Evolutionary conservation across 2,113 vertebrate species (phyloP).

Genomic region (Planiliza haematocheilus): DNA sequence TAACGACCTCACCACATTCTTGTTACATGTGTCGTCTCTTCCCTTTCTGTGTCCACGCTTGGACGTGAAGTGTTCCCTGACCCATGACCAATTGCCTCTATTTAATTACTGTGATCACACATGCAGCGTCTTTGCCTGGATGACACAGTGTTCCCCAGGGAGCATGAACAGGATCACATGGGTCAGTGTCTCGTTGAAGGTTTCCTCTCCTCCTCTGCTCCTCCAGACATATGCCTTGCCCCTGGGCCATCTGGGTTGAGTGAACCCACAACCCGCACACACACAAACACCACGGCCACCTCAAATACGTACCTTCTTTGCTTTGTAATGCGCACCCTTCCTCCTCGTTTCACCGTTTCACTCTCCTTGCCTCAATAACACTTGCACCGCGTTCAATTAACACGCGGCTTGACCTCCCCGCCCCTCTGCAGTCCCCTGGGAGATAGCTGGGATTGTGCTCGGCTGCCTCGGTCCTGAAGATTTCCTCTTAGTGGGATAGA

Average conservation of each 20-base stretch:
- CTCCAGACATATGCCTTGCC: constrained; percentile 47
- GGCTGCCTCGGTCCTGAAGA: constrained; percentile 53
- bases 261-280: constrained; percentile 23
- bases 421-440: constrained; percentile 29
- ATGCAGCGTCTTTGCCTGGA: constrained; percentile 56
- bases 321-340: constrained; percentile 35
- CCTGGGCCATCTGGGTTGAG: constrained; percentile 36
- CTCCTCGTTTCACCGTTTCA: constrained; percentile 19
- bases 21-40: constrained; percentile 5
- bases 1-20: constrained; percentile 5
- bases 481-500: constrained; percentile 62
- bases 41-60: constrained; percentile 19
- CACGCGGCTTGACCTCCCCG: constrained; percentile 45
- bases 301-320: constrained; percentile 32
- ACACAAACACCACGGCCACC: constrained; percentile 22
- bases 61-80: constrained; percentile 51
- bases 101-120: constrained; percentile 68
- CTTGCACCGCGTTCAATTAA: constrained; percentile 69
- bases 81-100: constrained; percentile 58
- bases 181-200: constrained; percentile 67
- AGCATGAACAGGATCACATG: constrained; percentile 41
- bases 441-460: constrained; percentile 59
- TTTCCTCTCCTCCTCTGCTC: constrained; percentile 27
- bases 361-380: constrained; percentile 58
- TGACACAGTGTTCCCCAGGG: constrained; percentile 56